A percentile compares a stretch with the other conserved stretches of the same genome.
Evolutionary conservation across 2,797 vertebrate genomes (phyloP).

Genomic region (Neomorphus geoffroyi): DNA sequence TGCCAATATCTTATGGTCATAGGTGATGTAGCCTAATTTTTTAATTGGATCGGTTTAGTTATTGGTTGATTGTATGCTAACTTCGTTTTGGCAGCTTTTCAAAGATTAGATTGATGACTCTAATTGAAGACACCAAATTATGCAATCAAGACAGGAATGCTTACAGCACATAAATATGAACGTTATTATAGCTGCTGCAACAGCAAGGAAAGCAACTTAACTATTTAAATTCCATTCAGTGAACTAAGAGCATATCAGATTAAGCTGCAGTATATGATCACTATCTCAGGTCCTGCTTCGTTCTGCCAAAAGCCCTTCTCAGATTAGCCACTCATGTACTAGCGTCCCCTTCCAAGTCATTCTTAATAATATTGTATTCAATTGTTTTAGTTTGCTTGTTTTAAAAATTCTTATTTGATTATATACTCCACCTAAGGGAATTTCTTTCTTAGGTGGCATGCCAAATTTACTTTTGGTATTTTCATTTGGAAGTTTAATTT

Average conservation of each 20-base stretch:
- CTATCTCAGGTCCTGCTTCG: not conserved
- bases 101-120: not conserved
- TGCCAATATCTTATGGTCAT: not conserved
- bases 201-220: not conserved
- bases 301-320: not conserved
- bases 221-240: not conserved
- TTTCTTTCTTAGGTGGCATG: not conserved
- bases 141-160: not conserved
- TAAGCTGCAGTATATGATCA: not conserved
- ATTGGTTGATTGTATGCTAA: not conserved
- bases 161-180: not conserved
- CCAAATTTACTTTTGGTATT: not conserved
- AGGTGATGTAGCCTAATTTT: not conserved
- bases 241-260: not conserved
- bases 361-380: not conserved
- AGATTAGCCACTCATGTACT: not conserved
- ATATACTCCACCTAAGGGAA: not conserved
- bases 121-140: not conserved
- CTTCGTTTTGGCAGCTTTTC: conserved; percentile 1
- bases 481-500: not conserved
- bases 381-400: not conserved
- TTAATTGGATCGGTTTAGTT: conserved; percentile 16
- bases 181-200: not conserved
- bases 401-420: not conserved
- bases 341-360: not conserved